Evolutionary conservation across 2,888 invertebrate genomes (phyloP).

Genomic region (Pecten maximus): DNA sequence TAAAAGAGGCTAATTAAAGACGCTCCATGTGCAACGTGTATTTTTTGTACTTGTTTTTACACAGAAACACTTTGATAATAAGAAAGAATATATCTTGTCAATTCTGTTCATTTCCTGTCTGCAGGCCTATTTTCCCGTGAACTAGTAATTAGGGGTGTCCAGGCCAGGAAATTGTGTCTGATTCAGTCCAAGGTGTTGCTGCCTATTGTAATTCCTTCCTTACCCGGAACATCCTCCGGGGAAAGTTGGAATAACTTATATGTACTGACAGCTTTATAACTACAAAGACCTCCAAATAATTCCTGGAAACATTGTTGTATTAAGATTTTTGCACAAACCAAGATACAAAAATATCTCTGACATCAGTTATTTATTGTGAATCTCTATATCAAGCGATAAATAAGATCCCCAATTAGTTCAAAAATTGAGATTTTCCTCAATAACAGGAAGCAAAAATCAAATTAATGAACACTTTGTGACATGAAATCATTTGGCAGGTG

Average conservation of each 20-base stretch:
- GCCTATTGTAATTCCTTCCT: not conserved
- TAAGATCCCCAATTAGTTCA: no score
- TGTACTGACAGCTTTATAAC: not conserved
- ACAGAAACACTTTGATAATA: not conserved
- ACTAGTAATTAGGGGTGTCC: constrained; percentile 27
- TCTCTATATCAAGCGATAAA: not conserved
- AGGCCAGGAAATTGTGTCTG: not conserved
- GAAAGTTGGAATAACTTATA: not conserved
- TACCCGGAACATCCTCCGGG: not conserved
- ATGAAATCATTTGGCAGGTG: no score
- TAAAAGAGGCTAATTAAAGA: not conserved
- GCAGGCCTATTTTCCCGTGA: not conserved
- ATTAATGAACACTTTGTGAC: no score
- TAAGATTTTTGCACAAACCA: not conserved
- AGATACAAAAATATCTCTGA: not conserved
- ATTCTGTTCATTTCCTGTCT: not conserved
- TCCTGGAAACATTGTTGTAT: not conserved
- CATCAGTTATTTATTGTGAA: not conserved
- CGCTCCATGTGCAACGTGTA: not conserved
- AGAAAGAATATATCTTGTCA: not conserved
- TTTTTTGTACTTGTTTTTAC: not conserved
- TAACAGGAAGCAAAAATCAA: no score
- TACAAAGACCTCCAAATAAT: not conserved
- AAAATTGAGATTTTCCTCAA: no score
- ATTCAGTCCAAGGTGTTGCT: not conserved